Base-by-base conservation (phyloP, 2,113 vertebrate genomes). In the Erythrocercus mccallii region DNA sequence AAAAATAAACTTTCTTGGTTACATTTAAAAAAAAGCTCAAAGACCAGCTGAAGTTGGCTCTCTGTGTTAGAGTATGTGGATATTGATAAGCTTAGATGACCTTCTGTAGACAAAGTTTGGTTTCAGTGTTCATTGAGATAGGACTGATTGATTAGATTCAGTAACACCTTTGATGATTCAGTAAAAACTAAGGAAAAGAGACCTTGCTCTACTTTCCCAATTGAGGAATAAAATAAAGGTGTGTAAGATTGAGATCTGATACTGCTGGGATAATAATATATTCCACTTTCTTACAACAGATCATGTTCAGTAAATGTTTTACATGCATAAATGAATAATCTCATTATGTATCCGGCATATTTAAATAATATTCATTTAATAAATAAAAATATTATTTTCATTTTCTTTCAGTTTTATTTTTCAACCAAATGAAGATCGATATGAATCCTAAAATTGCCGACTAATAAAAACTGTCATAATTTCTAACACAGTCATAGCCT, bases 271-370 rank as follows among this genome's bases (percentile, higher is more conserved):
- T 57, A 4, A 3, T 71, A 58, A 79, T 82, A 3, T 48, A 80
- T 72, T 92, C 71, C 4, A 44, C 64, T 90, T 92, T 66, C 53
- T 81, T 68, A 17, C 12, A 60, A 50, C 37, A 88, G 51, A 57
- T 91, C 56, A 20, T 30, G 53, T 72, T 90, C 3, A 4, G 70
- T 86, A 72, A 76, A 44, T 64, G 44, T 78, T 95, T 89, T 64
- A 19, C 27, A 27, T 86, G 79, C 76, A 58, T 84, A 94, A 87
- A 89, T 95, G 25, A 48, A 66, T 92, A 62, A 71, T 86, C 21
- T 88, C 60, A 17, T n/a, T 80, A 44, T 33, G 22, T 89, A 89
- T 74, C 28, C 40, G 69, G 77, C 51, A 48, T 66, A 74, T 47
- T 88, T 74, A 84, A 84, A 40, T 60, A 76, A 53, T 42, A 64